Percentiles rank a stretch among this genome's conserved stretches.
phyloP scores from a whole-genome alignment of 2,888 invertebrate species.

The Melieria picta region DNA sequence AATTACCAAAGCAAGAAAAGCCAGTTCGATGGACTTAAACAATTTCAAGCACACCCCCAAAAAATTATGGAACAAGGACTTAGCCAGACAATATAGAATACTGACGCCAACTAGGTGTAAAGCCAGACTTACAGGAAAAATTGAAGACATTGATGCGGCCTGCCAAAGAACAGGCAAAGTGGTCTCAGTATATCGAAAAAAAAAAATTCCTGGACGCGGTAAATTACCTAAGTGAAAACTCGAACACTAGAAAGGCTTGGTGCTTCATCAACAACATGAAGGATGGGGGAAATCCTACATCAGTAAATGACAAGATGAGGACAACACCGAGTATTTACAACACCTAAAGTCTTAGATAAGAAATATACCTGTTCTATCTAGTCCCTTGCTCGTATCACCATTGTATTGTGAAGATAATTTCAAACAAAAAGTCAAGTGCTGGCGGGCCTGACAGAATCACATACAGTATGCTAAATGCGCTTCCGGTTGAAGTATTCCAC shows the following conservation, averaged over 20 bases:
- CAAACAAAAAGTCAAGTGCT: background rate
- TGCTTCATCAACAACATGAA: conserved; percentile 5
- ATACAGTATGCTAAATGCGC: background rate
- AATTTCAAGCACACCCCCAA: no score
- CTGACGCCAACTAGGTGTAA: background rate
- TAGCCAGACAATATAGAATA: background rate
- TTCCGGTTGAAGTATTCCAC: background rate
- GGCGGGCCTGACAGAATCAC: background rate
- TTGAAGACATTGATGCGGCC: background rate
- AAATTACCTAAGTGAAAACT: background rate
- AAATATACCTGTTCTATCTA: background rate
- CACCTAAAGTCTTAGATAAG: background rate
- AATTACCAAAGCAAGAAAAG: no score
- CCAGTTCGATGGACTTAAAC: no score
- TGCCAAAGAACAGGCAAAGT: background rate
- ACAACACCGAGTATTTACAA: background rate
- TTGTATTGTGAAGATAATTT: background rate
- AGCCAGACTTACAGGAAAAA: background rate
- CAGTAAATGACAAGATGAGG: background rate
- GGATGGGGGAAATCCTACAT: background rate
- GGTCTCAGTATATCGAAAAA: background rate
- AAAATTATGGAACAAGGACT: no score
- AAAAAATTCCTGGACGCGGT: background rate
- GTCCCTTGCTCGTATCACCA: background rate
- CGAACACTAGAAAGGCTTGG: background rate